A percentile compares a stretch with the other conserved stretches of the same genome.
Evolutionary conservation across 2,888 invertebrate species (phyloP).

Genomic region (Pristionchus japonicus): DNA sequence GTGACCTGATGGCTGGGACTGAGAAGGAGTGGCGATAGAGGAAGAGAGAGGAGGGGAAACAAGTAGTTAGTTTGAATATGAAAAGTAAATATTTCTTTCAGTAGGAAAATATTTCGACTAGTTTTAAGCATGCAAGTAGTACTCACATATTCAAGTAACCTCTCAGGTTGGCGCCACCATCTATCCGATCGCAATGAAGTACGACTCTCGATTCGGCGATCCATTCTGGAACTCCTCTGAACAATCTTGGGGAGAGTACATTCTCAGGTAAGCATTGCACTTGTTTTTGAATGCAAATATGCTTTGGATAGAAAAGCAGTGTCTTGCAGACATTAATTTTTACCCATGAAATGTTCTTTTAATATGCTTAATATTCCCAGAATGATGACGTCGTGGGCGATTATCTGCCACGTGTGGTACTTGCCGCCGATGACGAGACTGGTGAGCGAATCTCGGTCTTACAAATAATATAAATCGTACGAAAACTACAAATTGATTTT

Average conservation of each 20-base stretch:
- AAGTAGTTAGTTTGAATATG: too few species aligned
- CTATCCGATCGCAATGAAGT: conserved; percentile 98
- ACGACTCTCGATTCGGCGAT: conserved; percentile 93
- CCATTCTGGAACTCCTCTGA: conserved; percentile 99
- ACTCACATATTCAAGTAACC: background rate
- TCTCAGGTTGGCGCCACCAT: conserved; percentile 85
- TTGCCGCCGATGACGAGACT: conserved; percentile 91
- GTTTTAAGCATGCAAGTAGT: background rate
- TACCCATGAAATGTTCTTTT: conserved; percentile 58
- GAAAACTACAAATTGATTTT: too few species aligned
- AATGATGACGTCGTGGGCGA: conserved; percentile 99
- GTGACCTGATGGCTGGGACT: too few species aligned
- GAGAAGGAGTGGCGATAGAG: too few species aligned
- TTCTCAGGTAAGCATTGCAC: conserved; percentile 11
- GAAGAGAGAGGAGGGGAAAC: too few species aligned
- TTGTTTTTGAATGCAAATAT: too few species aligned
- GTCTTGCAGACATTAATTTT: background rate
- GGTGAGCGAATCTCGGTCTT: conserved; percentile 68
- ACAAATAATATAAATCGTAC: background rate
- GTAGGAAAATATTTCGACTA: too few species aligned
- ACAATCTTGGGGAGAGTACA: conserved; percentile 80
- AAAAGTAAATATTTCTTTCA: too few species aligned
- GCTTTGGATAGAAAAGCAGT: too few species aligned
- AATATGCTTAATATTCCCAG: conserved; percentile 78
- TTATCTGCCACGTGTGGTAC: conserved; percentile 99